Evolutionary conservation across 2,797 vertebrate species (phyloP).

Genomic region (Lutjanus campechanus): DNA sequence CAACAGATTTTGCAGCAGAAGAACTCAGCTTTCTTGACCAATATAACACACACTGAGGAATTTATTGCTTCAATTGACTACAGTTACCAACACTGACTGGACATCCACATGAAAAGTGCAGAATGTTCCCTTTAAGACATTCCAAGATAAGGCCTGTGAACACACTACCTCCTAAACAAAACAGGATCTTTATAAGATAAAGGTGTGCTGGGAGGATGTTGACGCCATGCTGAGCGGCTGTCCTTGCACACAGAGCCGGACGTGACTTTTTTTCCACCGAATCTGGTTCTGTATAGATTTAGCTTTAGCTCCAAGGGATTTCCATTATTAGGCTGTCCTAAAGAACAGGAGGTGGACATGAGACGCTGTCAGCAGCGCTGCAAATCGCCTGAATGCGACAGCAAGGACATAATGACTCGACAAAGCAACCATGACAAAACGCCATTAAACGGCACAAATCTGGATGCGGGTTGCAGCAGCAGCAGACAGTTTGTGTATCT

Average conservation of each 20-base stretch:
- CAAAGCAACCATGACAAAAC: slow-evolving; percentile 54
- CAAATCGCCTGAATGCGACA: slow-evolving; percentile 57
- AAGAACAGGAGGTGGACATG: slow-evolving; percentile 63
- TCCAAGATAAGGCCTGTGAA: slow-evolving; percentile 27
- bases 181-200: slow-evolving; percentile 40
- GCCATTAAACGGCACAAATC: slow-evolving; percentile 43
- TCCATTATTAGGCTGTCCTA: slow-evolving; percentile 67
- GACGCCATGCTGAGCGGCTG: slow-evolving; percentile 55
- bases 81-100: too few species aligned
- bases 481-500: slow-evolving; percentile 48
- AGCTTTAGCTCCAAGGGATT: slow-evolving; percentile 61
- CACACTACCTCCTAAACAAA: slow-evolving; percentile 24
- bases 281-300: slow-evolving; percentile 65
- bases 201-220: slow-evolving; percentile 40
- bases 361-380: slow-evolving; percentile 56
- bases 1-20: too few species aligned
- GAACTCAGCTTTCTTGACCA: too few species aligned
- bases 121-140: too few species aligned
- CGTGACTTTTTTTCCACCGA: slow-evolving; percentile 55
- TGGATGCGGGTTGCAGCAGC: slow-evolving; percentile 71
- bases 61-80: too few species aligned
- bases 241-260: slow-evolving; percentile 62
- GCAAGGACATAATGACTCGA: slow-evolving; percentile 57
- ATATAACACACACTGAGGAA: too few species aligned
- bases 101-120: too few species aligned